Evolutionary conservation across 2,888 invertebrate genomes (phyloP).

Genomic region (Tiliacea citrago): DNA sequence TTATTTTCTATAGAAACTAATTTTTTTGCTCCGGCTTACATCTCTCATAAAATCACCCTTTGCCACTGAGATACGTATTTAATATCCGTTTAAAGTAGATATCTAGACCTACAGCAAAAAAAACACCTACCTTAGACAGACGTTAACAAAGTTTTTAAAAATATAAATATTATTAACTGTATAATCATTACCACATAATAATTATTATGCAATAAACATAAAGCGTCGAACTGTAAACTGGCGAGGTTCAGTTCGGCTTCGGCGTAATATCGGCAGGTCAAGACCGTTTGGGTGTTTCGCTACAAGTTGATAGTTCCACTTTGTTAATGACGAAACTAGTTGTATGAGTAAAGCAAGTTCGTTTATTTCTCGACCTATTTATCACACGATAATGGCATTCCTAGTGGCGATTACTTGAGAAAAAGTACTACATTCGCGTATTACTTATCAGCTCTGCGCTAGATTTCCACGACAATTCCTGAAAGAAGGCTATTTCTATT

Average conservation of each 20-base stretch:
- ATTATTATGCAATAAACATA: constrained; percentile 36
- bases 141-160: neutral
- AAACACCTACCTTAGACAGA: neutral
- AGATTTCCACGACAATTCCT: constrained; percentile 16
- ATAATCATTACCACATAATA: constrained; percentile 2
- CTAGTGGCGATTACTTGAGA: constrained; percentile 9
- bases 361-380: constrained; percentile 43
- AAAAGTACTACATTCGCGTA: constrained; percentile 13
- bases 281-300: constrained; percentile 49
- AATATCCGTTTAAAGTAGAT: neutral
- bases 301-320: constrained; percentile 58
- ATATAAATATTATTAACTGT: constrained; percentile 23
- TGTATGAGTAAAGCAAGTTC: neutral
- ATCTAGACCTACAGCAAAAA: neutral
- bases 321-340: constrained; percentile 56
- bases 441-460: constrained; percentile 44
- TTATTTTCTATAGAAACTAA: no score
- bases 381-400: constrained; percentile 45
- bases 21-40: no score
- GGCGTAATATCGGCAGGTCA: constrained; percentile 52
- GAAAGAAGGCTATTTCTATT: constrained; percentile 46
- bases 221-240: constrained; percentile 20
- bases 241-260: constrained; percentile 23
- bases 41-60: no score
- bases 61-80: neutral